Base-by-base conservation (phyloP, 1,140 invertebrate species). In the Pogonognathellus flavescens region DNA sequence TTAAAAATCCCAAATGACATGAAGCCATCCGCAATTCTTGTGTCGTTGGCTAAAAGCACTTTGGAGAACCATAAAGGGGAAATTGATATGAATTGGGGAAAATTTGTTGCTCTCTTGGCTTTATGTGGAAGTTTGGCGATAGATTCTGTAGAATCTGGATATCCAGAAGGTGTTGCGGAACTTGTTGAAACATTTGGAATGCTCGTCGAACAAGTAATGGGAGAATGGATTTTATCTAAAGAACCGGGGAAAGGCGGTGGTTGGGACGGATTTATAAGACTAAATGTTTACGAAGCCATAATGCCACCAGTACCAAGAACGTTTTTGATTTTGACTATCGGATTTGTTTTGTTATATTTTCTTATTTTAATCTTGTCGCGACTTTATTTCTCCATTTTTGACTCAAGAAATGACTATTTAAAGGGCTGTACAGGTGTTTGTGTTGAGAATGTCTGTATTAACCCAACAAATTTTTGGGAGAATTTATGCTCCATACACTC, bases 161-260 rank as follows among this genome's bases (percentile, higher is more conserved):
- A 87, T 59, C 72, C 88, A 7, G 88, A 88, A 70, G 88, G 86
- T 10, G 86, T 88, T 16, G 82, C 85, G 0, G 86, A 88, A 84
- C 72, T 88, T 10, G 88, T 88, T 11, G 88, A 88, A 49, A 86
- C 88, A 9, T 88, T 88, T 86, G 88, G 88, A 55, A 31, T 86
- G 14, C 52, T 88, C 9, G 82, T 85, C 0, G 88, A 88, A 49
- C 86, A 88, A 84, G 83, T 87, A 0, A 87, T 88, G 86, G 88
- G 86, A 50, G 85, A 86, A 25, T 88, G 88, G 88, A 88, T 88
- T 57, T 14, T 86, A 66, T 83, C 86, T 18, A 49, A 31, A 59
- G 18, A 66, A 50, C 50, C 49, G 0, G 87, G 85, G 0, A 80
- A 82, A 25, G 88, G 88, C 18, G 86, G 88, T 76, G 88, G 88